Evolutionary conservation across 1,140 invertebrate genomes (phyloP).

Genomic region (Gerris buenoi): DNA sequence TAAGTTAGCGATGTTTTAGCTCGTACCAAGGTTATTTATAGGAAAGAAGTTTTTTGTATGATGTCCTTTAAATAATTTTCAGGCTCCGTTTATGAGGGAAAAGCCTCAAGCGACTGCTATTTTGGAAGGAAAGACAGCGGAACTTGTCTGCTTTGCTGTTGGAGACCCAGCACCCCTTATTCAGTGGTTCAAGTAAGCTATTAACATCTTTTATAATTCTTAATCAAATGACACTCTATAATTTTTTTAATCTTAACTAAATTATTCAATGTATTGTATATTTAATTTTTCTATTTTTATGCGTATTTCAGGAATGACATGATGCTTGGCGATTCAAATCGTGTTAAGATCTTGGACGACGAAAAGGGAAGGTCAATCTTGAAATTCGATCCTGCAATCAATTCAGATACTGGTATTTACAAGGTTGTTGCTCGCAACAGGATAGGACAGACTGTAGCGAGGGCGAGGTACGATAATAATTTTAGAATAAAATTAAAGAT

Average conservation of each 20-base stretch:
- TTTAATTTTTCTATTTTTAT: not conserved
- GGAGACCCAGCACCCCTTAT: slow-evolving; percentile 77
- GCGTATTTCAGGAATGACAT: slow-evolving; percentile 50
- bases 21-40: no score
- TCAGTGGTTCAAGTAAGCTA: slow-evolving; percentile 77
- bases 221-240: not conserved
- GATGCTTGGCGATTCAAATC: slow-evolving; percentile 59
- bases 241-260: not conserved
- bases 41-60: no score
- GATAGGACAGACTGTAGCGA: slow-evolving; percentile 56
- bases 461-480: slow-evolving; percentile 33
- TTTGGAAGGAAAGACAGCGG: slow-evolving; percentile 56
- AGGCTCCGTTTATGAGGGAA: slow-evolving; percentile 64
- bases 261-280: not conserved
- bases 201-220: not conserved
- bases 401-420: slow-evolving; percentile 79
- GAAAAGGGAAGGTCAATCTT: slow-evolving; percentile 62
- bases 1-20: no score
- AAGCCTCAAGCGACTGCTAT: slow-evolving; percentile 65
- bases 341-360: slow-evolving; percentile 59
- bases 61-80: no score
- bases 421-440: slow-evolving; percentile 87
- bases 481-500: slow-evolving; percentile 2
- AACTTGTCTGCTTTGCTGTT: slow-evolving; percentile 68
- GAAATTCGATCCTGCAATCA: slow-evolving; percentile 53